phyloP scores from a whole-genome alignment of 2,797 vertebrate genomes.

The Carduelis carduelis region DNA sequence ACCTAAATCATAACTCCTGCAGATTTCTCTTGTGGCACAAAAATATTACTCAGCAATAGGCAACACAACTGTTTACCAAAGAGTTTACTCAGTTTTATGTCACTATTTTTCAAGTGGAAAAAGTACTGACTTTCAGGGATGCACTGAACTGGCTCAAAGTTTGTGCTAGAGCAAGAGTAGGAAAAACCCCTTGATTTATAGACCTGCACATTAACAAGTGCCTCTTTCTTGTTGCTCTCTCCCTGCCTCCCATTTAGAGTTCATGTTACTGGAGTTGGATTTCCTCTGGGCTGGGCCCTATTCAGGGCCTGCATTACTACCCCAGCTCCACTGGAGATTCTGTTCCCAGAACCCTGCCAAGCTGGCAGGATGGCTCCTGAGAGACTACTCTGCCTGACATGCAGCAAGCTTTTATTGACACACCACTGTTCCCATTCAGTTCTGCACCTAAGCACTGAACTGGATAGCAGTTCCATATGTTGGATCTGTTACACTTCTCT shows the following conservation, averaged over 20 bases:
- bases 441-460: constrained; percentile 54
- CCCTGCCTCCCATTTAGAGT: neutral
- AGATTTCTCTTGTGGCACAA: neutral
- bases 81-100: neutral
- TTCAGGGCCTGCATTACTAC: neutral
- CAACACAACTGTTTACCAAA: neutral
- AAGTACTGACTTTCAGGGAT: neutral
- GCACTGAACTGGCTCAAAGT: neutral
- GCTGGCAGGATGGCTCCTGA: constrained; percentile 23
- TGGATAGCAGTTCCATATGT: constrained; percentile 62
- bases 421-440: constrained; percentile 13
- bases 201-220: neutral
- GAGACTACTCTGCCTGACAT: constrained; percentile 1
- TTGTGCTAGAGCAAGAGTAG: neutral
- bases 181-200: neutral
- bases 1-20: neutral
- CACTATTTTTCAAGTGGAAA: neutral
- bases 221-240: neutral
- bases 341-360: constrained; percentile 23
- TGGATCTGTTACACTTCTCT: constrained; percentile 40
- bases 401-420: constrained; percentile 56
- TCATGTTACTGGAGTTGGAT: neutral
- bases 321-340: neutral
- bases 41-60: neutral
- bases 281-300: neutral